A percentile compares a stretch with the other conserved stretches of the same genome.
These are phyloP conservation scores for Pteruthius melanotis DNA, from an alignment of 2,113 vertebrate genomes.

Conservation along the genomic window DNA sequence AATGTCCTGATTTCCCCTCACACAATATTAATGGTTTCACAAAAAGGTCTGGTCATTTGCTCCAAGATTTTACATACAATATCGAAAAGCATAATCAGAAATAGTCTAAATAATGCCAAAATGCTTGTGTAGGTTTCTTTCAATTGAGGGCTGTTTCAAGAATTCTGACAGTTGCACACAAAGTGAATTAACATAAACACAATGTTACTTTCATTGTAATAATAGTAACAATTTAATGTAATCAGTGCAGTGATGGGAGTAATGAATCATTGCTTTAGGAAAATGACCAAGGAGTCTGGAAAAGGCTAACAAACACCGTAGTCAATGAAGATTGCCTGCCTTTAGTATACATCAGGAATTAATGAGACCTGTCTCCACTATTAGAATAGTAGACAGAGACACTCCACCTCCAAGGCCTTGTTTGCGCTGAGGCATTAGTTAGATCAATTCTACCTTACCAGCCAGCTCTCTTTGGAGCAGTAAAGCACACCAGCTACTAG, in stretches of 20 bases:
- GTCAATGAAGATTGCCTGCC: neutral
- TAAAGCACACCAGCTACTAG: neutral
- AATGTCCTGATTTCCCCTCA: neutral
- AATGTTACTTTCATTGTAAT: neutral
- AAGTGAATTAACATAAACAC: neutral
- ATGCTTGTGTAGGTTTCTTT: neutral
- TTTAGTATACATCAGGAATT: neutral
- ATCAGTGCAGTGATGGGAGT: neutral
- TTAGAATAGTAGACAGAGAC: neutral
- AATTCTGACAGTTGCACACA: neutral
- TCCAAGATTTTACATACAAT: neutral
- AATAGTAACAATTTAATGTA: neutral
- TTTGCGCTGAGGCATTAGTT: neutral
- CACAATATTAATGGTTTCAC: neutral
- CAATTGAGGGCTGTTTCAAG: neutral
- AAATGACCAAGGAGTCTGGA: slow-evolving; percentile 18
- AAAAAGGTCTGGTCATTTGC: neutral
- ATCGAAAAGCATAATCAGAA: neutral
- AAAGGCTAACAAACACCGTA: neutral
- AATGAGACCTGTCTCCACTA: neutral
- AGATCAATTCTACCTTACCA: neutral
- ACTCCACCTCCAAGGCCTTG: neutral
- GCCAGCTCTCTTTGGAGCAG: neutral
- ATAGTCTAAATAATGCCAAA: neutral
- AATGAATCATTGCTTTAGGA: slow-evolving; percentile 14